Evolutionary conservation across 2,888 invertebrate species (phyloP), one percentile per base, ranked within the genome.

Genomic region (Thecophora atra): DNA sequence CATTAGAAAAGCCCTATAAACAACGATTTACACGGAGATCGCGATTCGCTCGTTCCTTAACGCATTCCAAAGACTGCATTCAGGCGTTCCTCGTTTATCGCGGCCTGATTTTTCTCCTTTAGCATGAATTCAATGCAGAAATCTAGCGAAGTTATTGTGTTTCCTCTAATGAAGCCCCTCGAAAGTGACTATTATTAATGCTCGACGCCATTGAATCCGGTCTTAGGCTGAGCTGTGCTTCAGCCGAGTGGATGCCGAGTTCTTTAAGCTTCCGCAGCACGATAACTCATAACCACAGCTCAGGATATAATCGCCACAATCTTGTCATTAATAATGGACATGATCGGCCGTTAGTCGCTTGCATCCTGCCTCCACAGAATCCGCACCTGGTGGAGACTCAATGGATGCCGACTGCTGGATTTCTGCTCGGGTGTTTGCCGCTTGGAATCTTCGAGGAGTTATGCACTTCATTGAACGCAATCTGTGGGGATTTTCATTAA

Each of bases 311-410:
- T 70, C 63, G 70, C 70, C 70, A 54, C 51, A 70, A 70, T 70
- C 70, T 63, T 70, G 64, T 70, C 70, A 70, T 63, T 70, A 70
- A 70, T 70, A 70, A 70, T 64, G 64, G 64, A 70, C 56, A 24
- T 28, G 69, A 69, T 69, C 69, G 42, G 44, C 64, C 44, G 44
- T 13, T 26, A n/a, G 13, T 47, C 17, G 44, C 44, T 24, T 42
- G 64, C 54, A 13, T 30, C 21, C 54, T 37, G 28, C 51, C 15
- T 37, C 67, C 6, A 17, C 26, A 13, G 24, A 7, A 24, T 47
- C 47, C 17, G 37, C 37, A 37, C 47, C 15, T 47, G 47, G 13
- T 24, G 19, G 44, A 64, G 21, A 24, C 13, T 11, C 8, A 2
- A 6, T 11, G 30, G 60, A 37, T 37, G 37, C 17, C 30, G 17